Conservation (phyloP, 2,888 invertebrate genomes). For the Nomada ferruginata region DNA sequence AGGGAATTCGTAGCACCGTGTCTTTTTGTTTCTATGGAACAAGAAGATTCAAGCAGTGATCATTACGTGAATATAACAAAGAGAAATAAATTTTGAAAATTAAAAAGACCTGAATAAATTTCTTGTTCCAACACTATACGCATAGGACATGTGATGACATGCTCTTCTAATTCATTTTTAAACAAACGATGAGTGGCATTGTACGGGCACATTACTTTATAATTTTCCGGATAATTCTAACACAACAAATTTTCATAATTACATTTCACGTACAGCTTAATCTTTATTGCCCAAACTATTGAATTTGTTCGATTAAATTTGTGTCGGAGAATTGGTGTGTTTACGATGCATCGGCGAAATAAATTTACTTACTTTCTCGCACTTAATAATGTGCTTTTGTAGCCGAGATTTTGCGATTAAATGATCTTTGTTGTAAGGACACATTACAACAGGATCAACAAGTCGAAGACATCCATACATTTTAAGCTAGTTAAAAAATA, state of each 20-base stretch:
- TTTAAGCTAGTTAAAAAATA: conserved; percentile 7
- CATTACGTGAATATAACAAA: not conserved
- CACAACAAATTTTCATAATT: conserved; percentile 15
- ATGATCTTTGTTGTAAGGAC: conserved; percentile 79
- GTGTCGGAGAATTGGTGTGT: not conserved
- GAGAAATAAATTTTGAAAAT: conserved; percentile 6
- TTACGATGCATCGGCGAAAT: not conserved
- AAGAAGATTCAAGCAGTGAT: conserved; percentile 10
- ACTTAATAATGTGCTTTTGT: conserved; percentile 80
- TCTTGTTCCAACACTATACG: conserved; percentile 56
- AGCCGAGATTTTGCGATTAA: conserved; percentile 74
- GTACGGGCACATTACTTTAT: conserved; percentile 79
- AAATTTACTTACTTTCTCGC: conserved; percentile 76
- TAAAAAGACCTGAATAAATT: conserved; percentile 59
- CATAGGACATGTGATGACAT: conserved; percentile 73
- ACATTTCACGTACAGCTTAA: not conserved
- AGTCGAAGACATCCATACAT: conserved; percentile 35
- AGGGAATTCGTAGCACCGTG: conserved; percentile 29
- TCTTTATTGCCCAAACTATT: not conserved
- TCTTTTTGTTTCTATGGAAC: conserved; percentile 38
- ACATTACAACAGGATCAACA: conserved; percentile 51
- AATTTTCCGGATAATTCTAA: conserved; percentile 77
- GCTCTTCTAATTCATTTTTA: conserved; percentile 74
- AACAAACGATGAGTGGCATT: conserved; percentile 79
- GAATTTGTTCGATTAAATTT: not conserved